phyloP scores from a whole-genome alignment of 2,888 invertebrate genomes.

The Harpalus rufipes region DNA sequence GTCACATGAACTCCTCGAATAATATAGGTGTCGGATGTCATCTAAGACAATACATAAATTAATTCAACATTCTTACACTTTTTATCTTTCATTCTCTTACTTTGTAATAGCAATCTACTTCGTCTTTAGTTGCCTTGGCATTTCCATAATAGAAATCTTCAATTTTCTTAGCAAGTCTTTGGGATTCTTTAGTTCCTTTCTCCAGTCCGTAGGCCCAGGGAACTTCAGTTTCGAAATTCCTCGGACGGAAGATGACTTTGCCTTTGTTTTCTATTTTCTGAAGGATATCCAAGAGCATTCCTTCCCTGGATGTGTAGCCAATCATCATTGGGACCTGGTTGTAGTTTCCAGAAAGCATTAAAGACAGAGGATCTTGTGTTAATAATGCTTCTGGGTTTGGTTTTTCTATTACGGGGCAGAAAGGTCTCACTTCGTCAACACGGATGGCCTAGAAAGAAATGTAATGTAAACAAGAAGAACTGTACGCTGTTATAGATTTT shows the following conservation, averaged over 20 bases:
- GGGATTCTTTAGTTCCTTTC: slow-evolving; percentile 70
- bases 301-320: slow-evolving; percentile 72
- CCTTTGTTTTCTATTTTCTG: slow-evolving; percentile 66
- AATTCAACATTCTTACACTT: not conserved
- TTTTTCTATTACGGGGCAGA: slow-evolving; percentile 70
- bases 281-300: slow-evolving; percentile 70
- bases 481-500: too few species aligned
- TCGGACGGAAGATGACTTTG: slow-evolving; percentile 32
- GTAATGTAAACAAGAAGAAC: too few species aligned
- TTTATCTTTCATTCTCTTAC: slow-evolving; percentile 28
- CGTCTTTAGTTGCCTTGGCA: slow-evolving; percentile 69
- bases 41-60: slow-evolving; percentile 38
- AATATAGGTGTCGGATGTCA: slow-evolving; percentile 69
- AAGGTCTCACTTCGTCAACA: slow-evolving; percentile 60
- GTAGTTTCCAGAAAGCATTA: slow-evolving; percentile 70
- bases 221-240: slow-evolving; percentile 69
- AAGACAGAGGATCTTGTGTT: slow-evolving; percentile 70
- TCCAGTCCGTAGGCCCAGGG: slow-evolving; percentile 71
- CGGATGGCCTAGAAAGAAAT: not conserved
- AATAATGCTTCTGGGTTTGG: slow-evolving; percentile 70
- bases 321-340: slow-evolving; percentile 72
- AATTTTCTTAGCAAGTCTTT: slow-evolving; percentile 71
- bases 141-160: slow-evolving; percentile 72
- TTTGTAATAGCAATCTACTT: slow-evolving; percentile 63
- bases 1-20: slow-evolving; percentile 68